These are phyloP conservation scores for Apodemus agrarius DNA, from an alignment of 2,797 vertebrate genomes.

Conservation along the genomic window DNA sequence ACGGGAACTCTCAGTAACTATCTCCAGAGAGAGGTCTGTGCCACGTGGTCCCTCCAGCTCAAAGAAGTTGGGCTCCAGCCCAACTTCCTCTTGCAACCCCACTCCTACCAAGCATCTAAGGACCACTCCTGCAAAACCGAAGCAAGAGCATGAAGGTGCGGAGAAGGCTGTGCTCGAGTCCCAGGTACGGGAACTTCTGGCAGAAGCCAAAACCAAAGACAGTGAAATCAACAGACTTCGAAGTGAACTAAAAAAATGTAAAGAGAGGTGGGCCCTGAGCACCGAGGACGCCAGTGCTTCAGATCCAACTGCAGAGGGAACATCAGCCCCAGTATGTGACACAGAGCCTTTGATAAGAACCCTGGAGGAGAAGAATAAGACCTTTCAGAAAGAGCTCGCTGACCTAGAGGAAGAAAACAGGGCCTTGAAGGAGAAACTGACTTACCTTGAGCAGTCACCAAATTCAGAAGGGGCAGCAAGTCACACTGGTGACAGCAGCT, in stretches of 20 bases:
- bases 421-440: constrained; percentile 93
- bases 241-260: constrained; percentile 93
- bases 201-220: constrained; percentile 97
- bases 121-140: constrained; percentile 87
- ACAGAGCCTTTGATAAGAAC: constrained; percentile 89
- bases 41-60: constrained; percentile 89
- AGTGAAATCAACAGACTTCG: constrained; percentile 95
- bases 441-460: constrained; percentile 91
- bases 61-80: constrained; percentile 93
- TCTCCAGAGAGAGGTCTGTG: constrained; percentile 91
- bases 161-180: constrained; percentile 93
- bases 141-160: constrained; percentile 89
- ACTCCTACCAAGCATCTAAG: constrained; percentile 93
- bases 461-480: constrained; percentile 86
- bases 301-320: constrained; percentile 81
- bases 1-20: constrained; percentile 90
- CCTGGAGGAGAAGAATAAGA: constrained; percentile 94
- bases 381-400: constrained; percentile 93
- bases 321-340: constrained; percentile 83
- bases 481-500: constrained; percentile 87
- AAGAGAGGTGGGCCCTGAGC: constrained; percentile 86
- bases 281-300: constrained; percentile 78
- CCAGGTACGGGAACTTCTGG: constrained; percentile 95
- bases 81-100: constrained; percentile 92
- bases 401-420: constrained; percentile 94